phyloP scores from a whole-genome alignment of 2,113 vertebrate genomes.

The Alexandromys fortis region DNA sequence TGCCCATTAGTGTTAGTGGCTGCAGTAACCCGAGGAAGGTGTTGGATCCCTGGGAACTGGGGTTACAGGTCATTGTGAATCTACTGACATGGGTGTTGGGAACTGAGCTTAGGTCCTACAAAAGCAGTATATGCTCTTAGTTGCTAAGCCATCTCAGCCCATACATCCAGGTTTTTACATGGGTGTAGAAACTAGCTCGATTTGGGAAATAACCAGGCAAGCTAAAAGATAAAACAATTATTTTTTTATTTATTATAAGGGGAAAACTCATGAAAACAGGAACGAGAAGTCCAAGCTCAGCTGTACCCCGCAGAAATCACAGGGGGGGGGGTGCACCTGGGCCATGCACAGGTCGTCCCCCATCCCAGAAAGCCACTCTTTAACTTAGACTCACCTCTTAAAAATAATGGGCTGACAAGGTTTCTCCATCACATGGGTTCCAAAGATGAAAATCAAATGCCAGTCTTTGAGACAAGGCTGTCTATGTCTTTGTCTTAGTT shows the following conservation, averaged over 20 bases:
- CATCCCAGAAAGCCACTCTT: too few relatives aligned
- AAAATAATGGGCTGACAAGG: too few relatives aligned
- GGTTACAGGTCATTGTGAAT: neutral
- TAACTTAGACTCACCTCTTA: too few relatives aligned
- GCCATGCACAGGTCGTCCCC: too few relatives aligned
- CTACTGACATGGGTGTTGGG: neutral
- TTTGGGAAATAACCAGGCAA: too few relatives aligned
- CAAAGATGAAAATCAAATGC: neutral
- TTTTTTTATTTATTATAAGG: too few relatives aligned
- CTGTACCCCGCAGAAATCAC: too few relatives aligned
- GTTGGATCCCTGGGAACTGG: neutral
- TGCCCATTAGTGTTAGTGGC: neutral
- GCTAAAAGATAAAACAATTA: too few relatives aligned
- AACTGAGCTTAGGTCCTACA: neutral
- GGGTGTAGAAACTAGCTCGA: too few relatives aligned
- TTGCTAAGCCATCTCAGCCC: neutral
- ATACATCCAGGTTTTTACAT: neutral
- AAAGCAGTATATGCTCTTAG: neutral
- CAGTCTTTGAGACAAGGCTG: neutral
- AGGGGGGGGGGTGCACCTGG: too few relatives aligned
- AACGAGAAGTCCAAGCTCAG: too few relatives aligned
- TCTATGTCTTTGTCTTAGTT: neutral
- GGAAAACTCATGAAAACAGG: too few relatives aligned
- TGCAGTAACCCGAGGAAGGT: neutral
- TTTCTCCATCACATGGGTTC: neutral